phyloP scores from a whole-genome alignment of 2,113 vertebrate genomes.

The Gymnorhina tibicen region DNA sequence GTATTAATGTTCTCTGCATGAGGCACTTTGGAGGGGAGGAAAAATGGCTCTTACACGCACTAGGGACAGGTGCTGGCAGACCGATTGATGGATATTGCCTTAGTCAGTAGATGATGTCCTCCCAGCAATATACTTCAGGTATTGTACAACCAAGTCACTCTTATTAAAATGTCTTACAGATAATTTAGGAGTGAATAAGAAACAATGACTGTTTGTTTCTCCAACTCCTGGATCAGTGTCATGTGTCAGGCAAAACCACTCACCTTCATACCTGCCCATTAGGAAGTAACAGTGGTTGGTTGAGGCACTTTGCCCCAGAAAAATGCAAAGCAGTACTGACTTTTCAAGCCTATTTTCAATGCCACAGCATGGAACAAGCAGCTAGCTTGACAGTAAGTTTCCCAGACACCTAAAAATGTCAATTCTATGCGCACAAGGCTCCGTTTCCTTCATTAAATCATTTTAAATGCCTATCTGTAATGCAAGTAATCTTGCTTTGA shows the following conservation, averaged over 20 bases:
- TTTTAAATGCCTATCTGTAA: background rate
- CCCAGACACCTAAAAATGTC: background rate
- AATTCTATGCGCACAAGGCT: background rate
- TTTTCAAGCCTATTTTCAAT: background rate
- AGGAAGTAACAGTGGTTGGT: background rate
- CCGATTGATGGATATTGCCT: constrained; percentile 22
- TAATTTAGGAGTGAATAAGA: background rate
- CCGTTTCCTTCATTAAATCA: background rate
- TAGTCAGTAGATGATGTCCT: background rate
- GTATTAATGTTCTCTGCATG: constrained; percentile 21
- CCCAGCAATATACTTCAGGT: background rate
- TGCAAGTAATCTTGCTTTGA: background rate
- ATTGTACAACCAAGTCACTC: background rate
- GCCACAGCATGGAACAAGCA: background rate
- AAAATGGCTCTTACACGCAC: constrained; percentile 19
- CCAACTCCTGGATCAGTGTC: background rate
- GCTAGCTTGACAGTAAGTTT: background rate
- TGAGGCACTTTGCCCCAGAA: background rate
- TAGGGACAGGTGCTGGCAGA: background rate
- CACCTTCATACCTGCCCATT: background rate
- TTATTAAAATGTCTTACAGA: background rate
- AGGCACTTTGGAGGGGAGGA: constrained; percentile 19
- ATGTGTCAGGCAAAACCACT: background rate
- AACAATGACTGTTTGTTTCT: background rate
- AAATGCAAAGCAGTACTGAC: background rate